phyloP scores from a whole-genome alignment of 2,888 invertebrate species.

The Oscheius sp. region DNA sequence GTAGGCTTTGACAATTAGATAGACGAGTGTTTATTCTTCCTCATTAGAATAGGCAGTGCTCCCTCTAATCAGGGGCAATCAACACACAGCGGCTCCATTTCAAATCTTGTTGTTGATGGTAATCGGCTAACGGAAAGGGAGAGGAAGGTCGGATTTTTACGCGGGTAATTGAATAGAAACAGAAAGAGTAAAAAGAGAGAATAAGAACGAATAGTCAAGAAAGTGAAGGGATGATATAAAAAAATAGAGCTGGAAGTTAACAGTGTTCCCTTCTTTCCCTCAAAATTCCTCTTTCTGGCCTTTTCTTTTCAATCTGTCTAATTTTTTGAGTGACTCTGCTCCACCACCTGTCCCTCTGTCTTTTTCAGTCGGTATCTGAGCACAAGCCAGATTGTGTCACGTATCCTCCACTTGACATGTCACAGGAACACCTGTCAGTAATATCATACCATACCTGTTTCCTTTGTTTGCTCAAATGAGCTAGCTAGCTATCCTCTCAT shows the following conservation, averaged over 20 bases:
- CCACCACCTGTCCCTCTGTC: too few species aligned
- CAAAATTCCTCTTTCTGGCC: too few species aligned
- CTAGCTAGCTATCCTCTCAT: constrained; percentile 5
- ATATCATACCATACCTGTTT: constrained; percentile 12
- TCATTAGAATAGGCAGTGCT: background rate
- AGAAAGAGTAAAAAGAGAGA: too few species aligned
- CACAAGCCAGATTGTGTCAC: constrained; percentile 16
- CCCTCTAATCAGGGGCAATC: constrained; percentile 12
- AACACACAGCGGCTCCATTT: background rate
- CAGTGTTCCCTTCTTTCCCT: too few species aligned
- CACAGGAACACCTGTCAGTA: constrained; percentile 21
- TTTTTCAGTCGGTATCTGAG: background rate
- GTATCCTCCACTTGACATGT: constrained; percentile 21
- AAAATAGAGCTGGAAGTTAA: too few species aligned
- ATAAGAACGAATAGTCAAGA: too few species aligned
- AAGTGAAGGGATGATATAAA: too few species aligned
- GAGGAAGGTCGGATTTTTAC: too few species aligned
- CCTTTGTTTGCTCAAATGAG: constrained; percentile 22
- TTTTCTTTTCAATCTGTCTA: too few species aligned
- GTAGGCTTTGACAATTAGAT: constrained; percentile 4
- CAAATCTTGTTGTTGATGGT: background rate
- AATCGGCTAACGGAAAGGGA: background rate
- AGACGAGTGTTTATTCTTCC: constrained; percentile 7
- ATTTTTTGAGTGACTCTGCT: too few species aligned
- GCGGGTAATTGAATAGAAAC: too few species aligned